Base-by-base conservation (phyloP, 2,888 invertebrate genomes). In the Troides oblongomaculatus region DNA sequence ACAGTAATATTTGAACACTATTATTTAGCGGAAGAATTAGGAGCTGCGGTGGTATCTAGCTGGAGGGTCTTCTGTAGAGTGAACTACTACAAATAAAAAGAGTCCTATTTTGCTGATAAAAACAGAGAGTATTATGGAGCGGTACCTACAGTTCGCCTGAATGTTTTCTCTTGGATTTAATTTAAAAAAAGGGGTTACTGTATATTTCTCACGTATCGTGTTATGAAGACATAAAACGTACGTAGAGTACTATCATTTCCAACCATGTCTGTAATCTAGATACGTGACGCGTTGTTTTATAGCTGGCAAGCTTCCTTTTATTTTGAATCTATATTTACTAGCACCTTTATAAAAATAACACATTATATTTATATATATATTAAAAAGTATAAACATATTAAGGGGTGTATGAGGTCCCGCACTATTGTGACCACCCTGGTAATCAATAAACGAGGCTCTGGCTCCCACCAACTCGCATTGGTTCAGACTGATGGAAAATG, bases 171-270 rank as follows among this genome's bases (percentile, higher is more conserved):
- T 66, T 18, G 46, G 59, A 50, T 66, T 66, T 50, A 59, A 66
- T 66, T 60, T 66, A 18, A 46, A 46, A 53, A 66, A 66, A 60
- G 30, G 66, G 60, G 66, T 66, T 50, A 60, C 25, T 25, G 25
- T 59, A 60, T 60, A 60, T 66, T 66, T 50, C 50, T 50, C 59
- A 66, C 66, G 60, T 66, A 25, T 17, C 50, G 14, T 66, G 60
- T 66, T 66, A 66, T 66, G 59, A 66, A 46, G 60, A 66, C 50
- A 66, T 66, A 66, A 66, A 66, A 66, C 66, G 66, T 60, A 60
- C 66, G 66, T 30, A 50, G 65, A 65, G 60, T 50, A 59, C 50
- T 66, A 66, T 66, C 60, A 50, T 66, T 66, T 46, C 46, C 60
- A 66, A 66, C 66, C 66, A 66, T 50, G 66, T 60, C 66, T 60